Base-by-base conservation (phyloP, 2,888 invertebrate species). In the Pristionchus maxplancki region DNA sequence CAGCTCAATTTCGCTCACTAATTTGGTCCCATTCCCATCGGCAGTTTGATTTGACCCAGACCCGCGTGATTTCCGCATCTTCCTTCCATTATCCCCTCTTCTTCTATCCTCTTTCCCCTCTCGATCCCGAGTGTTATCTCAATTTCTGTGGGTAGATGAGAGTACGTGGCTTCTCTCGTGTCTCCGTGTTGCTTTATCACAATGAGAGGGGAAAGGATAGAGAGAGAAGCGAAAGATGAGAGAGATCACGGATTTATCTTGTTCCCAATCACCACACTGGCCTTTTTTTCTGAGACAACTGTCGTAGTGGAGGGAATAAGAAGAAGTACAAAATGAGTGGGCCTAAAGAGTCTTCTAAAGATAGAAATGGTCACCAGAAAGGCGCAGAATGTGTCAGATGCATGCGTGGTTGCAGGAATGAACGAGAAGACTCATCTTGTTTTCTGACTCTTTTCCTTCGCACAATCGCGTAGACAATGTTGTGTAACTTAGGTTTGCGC, bases 101-200 rank as follows among this genome's bases (percentile, higher is more conserved):
- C 58, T 53, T 5, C 20, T 20, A 17, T 20, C 1, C 6, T n/a
- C 9, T n/a, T n/a, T 20, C 0, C 58, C 48, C 78, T 78, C 78
- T 44, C 44, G 34, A 78, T 78, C 44, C 24, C 78, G 9, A 1
- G n/a, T 78, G 78, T 44, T 78, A 44, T 78, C 78, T 48, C 78
- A 40, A 44, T 28, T 44, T 78, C 78, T 78, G 44, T 44, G 78
- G 44, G 78, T 3, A 20, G 20, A 40, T 5, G 44, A 78, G 78
- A 78, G 40, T 78, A 78, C 78, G 78, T 78, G 78, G 40, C 48
- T 78, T 44, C 44, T 48, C n/a, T 24, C 20, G 78, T 78, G 20
- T 78, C 44, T 78, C 44, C 78, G 78, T 48, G 78, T 78, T 78
- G 31, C 78, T 78, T 78, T 78, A 78, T 78, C 78, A 78, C 78